Percentiles rank a stretch among this genome's conserved stretches.
Conservation (phyloP, 64 coral and sea anemone genomes). For the Porites australiensis region DNA sequence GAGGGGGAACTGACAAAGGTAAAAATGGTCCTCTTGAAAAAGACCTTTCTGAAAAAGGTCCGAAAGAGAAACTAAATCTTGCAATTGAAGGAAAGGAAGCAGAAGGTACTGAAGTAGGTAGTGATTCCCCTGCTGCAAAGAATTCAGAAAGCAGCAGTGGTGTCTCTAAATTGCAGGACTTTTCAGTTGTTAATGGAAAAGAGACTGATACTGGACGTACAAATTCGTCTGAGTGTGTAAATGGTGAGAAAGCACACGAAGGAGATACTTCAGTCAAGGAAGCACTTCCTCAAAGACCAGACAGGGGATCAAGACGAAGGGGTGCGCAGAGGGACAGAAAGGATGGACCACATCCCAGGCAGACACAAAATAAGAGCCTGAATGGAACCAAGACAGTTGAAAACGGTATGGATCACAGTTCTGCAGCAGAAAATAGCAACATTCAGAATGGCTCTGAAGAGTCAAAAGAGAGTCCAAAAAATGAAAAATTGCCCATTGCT, state of each 20-base stretch:
- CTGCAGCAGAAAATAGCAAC: not conserved
- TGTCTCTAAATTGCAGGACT: not conserved
- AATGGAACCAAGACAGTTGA: conserved; percentile 35
- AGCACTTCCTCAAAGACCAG: conserved; percentile 25
- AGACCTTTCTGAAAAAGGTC: not conserved
- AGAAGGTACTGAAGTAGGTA: not conserved
- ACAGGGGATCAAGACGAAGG: conserved; percentile 33
- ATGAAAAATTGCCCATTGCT: not conserved
- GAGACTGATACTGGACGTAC: not conserved
- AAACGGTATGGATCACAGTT: not conserved
- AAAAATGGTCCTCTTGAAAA: conserved; percentile 8
- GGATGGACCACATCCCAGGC: conserved; percentile 9
- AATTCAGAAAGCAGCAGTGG: not conserved
- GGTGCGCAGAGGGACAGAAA: conserved; percentile 14
- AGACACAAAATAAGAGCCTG: not conserved
- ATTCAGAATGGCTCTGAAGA: not conserved
- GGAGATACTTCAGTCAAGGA: not conserved
- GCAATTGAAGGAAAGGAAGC: not conserved
- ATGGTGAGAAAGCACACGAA: not conserved
- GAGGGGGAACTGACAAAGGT: not conserved
- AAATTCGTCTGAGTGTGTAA: not conserved
- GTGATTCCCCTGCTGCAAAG: not conserved
- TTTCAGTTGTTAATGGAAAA: not conserved
- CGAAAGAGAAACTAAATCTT: not conserved
- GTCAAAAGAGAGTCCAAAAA: not conserved